Evolutionary conservation across 2,888 invertebrate genomes (phyloP), one percentile per base, ranked within the genome.

Genomic region (Torymus texanus): DNA sequence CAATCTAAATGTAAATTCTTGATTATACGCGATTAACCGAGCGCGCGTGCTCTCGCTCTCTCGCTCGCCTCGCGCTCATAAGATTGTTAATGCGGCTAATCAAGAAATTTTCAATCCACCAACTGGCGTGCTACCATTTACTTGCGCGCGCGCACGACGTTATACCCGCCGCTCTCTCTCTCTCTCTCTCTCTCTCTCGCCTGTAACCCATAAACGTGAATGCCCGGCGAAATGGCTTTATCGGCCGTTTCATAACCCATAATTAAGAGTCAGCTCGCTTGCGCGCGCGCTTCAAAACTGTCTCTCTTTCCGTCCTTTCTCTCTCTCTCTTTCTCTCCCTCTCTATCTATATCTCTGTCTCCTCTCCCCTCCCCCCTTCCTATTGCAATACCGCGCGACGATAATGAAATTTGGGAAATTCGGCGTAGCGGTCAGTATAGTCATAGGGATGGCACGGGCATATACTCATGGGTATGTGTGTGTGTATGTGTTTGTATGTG

Each of bases 1-100:
- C 78, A 73, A 79, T 81, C 61, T 66, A 76, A 81, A 79, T 81
- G 76, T 65, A 79, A 79, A 76, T 81, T 75, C 56, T 59, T 55
- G 65, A 75, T 73, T 65, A 70, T 62, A 18, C 62, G 51, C 59
- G 68, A 80, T 80, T 77, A 72, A 61, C 53, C 13, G 29, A 4
- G 59, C 21, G 55, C 16, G 50, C 18, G 55, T 3, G 24, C 24
- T 16, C 41, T 50, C 51, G 68, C 56, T 50, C 50, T 5, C 63
- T 55, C 55, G 59, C 21, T 66, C 58, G n/a, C 71, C n/a, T 50
- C 53, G 41, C 24, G 24, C 56, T 67, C 63, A 58, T 67, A 62
- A 61, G 71, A 75, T 41, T 29, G 61, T 77, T 73, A 65, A 62
- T 59, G 53, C 55, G 72, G 12, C 75, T 73, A 71, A 81, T 78